phyloP scores from a whole-genome alignment of 2,888 invertebrate species.

The Cynaeus angustus region DNA sequence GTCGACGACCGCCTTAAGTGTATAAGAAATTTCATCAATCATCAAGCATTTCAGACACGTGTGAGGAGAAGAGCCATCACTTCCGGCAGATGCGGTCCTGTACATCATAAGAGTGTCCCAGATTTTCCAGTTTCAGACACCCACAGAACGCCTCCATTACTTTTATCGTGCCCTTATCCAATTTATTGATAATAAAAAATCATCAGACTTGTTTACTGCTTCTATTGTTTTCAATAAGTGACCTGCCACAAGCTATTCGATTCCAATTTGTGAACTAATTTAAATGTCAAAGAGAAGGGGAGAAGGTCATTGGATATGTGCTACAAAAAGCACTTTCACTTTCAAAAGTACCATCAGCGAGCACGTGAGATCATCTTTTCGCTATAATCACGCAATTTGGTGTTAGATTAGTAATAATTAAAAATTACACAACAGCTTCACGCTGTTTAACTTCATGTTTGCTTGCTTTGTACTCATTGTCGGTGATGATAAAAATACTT shows the following conservation, averaged over 20 bases:
- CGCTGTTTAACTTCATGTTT: constrained; percentile 9
- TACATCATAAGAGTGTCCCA: constrained; percentile 17
- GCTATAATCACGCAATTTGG: constrained; percentile 40
- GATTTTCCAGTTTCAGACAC: constrained; percentile 20
- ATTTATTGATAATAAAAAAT: constrained; percentile 28
- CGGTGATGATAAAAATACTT: constrained; percentile 3
- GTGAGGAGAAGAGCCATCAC: constrained; percentile 37
- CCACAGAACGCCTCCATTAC: constrained; percentile 16
- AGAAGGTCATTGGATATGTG: constrained; percentile 36
- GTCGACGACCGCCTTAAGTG: constrained; percentile 36
- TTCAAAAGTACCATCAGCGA: constrained; percentile 48
- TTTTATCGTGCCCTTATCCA: constrained; percentile 28
- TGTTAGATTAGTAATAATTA: constrained; percentile 21
- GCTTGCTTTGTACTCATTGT: not conserved
- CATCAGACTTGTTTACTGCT: constrained; percentile 6
- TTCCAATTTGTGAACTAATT: constrained; percentile 18
- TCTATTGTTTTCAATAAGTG: constrained; percentile 8
- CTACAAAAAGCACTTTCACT: constrained; percentile 59
- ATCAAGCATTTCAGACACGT: constrained; percentile 39
- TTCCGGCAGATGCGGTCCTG: constrained; percentile 47
- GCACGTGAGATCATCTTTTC: constrained; percentile 45
- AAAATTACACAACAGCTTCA: constrained; percentile 31
- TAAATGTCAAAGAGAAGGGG: constrained; percentile 28
- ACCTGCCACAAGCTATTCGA: constrained; percentile 31
- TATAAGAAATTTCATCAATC: constrained; percentile 41